Evolutionary conservation across 1,140 invertebrate species (phyloP).

Genomic region (Halesus radiatus): DNA sequence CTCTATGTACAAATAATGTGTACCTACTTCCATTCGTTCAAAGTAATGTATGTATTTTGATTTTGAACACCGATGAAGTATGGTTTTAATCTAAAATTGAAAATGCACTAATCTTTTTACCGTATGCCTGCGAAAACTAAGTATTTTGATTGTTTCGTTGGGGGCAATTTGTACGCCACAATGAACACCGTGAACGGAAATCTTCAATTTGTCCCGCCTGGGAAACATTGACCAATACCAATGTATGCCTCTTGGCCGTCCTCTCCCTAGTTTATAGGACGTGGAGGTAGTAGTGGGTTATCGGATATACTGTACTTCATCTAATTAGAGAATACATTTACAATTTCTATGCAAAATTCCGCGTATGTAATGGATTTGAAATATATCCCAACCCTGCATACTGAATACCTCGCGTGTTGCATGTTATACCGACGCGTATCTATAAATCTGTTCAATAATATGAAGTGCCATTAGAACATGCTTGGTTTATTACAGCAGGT

Average conservation of each 20-base stretch:
- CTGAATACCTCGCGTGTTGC: not conserved
- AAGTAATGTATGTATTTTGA: too few species aligned
- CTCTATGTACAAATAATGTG: too few species aligned
- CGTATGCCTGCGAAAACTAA: not conserved
- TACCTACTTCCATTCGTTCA: too few species aligned
- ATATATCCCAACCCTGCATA: not conserved
- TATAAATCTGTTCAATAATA: not conserved
- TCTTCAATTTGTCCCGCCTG: slow-evolving; percentile 28
- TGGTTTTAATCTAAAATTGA: too few species aligned
- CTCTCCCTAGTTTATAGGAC: too few species aligned
- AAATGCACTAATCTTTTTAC: too few species aligned
- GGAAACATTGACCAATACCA: slow-evolving; percentile 26
- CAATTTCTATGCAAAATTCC: not conserved
- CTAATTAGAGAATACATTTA: too few species aligned
- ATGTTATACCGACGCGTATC: not conserved
- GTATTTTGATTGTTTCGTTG: slow-evolving; percentile 3
- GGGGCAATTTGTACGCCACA: slow-evolving; percentile 13
- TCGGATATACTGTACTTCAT: too few species aligned
- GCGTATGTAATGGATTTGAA: not conserved
- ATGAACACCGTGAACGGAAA: slow-evolving; percentile 14
- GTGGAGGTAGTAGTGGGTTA: too few species aligned
- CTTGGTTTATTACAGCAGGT: not conserved
- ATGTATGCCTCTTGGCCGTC: too few species aligned
- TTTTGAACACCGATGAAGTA: too few species aligned
- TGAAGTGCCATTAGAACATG: not conserved